Percentiles rank a stretch among this genome's conserved stretches.
phyloP scores from a whole-genome alignment of 2,113 vertebrate species.

The Cebus imitator region DNA sequence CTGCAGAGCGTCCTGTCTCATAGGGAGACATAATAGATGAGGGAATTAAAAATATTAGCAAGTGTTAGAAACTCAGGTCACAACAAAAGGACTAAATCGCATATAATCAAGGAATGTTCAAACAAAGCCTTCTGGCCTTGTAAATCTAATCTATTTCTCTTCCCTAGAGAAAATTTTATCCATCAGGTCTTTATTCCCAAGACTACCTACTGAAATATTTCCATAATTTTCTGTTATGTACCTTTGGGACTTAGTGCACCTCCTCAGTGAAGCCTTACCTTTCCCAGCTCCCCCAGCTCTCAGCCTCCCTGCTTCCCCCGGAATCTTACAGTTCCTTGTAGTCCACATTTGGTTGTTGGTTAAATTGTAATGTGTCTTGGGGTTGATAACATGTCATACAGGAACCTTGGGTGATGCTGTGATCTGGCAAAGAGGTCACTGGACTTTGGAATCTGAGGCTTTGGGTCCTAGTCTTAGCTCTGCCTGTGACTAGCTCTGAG shows the following conservation, averaged over 20 bases:
- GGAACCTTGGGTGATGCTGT: not conserved
- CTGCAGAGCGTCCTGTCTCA: not conserved
- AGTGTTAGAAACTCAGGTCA: not conserved
- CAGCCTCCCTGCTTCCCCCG: not conserved
- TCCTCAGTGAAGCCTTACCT: not conserved
- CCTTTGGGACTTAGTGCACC: not conserved
- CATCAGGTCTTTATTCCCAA: not conserved
- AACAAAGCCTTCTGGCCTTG: not conserved
- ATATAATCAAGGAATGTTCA: slow-evolving; percentile 10
- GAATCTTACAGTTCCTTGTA: not conserved
- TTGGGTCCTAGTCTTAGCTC: not conserved
- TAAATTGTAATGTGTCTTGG: not conserved
- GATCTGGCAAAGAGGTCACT: not conserved
- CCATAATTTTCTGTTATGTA: not conserved
- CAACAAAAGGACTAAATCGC: not conserved
- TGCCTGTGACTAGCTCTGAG: not conserved
- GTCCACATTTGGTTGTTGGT: not conserved
- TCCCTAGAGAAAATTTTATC: not conserved
- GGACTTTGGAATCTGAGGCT: not conserved
- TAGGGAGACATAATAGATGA: not conserved
- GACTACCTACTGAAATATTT: not conserved
- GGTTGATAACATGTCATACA: not conserved
- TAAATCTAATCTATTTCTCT: slow-evolving; percentile 10
- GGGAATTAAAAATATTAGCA: not conserved
- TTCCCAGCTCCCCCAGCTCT: not conserved